Percentiles rank a stretch among this genome's conserved stretches.
Evolutionary conservation across 2,113 vertebrate species (phyloP).

Genomic region (Xenopus laevis): DNA sequence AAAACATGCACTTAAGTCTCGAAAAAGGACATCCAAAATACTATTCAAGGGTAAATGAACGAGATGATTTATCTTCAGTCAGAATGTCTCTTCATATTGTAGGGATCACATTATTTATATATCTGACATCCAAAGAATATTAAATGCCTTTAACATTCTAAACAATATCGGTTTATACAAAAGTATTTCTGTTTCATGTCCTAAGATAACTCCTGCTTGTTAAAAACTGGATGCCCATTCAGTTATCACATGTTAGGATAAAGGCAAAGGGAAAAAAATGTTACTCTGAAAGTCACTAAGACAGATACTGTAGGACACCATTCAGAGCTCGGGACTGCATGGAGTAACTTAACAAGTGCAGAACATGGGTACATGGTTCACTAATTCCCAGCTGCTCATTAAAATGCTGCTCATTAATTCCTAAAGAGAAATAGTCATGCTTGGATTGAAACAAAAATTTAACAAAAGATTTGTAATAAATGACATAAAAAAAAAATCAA

Average conservation of each 20-base stretch:
- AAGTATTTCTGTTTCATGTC: too few species aligned
- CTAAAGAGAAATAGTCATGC: background rate
- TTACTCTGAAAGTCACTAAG: too few species aligned
- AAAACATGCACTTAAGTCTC: too few species aligned
- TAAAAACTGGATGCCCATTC: background rate
- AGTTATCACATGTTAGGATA: background rate
- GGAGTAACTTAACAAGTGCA: background rate
- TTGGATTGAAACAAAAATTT: background rate
- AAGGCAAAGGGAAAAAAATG: too few species aligned
- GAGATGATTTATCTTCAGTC: too few species aligned
- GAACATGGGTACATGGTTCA: background rate
- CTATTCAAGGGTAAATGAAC: too few species aligned
- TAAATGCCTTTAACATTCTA: too few species aligned
- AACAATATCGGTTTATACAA: too few species aligned
- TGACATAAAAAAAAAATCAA: background rate
- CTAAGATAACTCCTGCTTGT: background rate
- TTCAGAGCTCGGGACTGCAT: background rate
- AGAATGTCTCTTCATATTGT: too few species aligned
- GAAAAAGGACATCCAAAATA: too few species aligned
- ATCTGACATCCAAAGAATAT: too few species aligned
- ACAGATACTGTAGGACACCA: background rate
- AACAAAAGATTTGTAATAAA: background rate
- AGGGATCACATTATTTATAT: too few species aligned
- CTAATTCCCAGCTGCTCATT: conserved; percentile 7
- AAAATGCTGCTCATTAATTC: conserved; percentile 9